phyloP scores from a whole-genome alignment of 2,113 vertebrate species.

The Notechis scutatus region DNA sequence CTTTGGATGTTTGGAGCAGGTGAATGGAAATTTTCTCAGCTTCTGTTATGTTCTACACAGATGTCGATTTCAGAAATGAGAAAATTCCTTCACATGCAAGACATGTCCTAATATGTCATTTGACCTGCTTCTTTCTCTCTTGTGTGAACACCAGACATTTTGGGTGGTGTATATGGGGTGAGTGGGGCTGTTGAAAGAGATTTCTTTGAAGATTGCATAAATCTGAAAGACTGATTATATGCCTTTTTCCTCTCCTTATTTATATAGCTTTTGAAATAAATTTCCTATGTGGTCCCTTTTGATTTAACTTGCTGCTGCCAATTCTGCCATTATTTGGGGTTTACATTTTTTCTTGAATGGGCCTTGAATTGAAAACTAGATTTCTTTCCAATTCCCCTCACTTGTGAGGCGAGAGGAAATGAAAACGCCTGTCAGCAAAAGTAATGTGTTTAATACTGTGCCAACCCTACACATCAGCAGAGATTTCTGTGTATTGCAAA shows the following conservation, averaged over 20 bases:
- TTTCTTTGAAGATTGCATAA: slow-evolving; percentile 10
- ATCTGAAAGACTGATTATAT: slow-evolving; percentile 26
- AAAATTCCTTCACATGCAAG: neutral
- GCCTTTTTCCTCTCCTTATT: slow-evolving; percentile 25
- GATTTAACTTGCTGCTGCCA: slow-evolving; percentile 54
- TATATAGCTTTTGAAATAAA: slow-evolving; percentile 41
- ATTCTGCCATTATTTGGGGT: slow-evolving; percentile 47
- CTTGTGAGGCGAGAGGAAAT: slow-evolving; percentile 62
- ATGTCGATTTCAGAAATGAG: neutral
- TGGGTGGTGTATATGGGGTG: neutral
- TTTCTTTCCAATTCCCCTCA: slow-evolving; percentile 65
- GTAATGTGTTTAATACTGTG: slow-evolving; percentile 78
- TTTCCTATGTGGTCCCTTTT: slow-evolving; percentile 52
- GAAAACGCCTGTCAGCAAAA: slow-evolving; percentile 76
- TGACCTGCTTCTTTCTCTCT: neutral
- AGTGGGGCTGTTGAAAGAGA: neutral
- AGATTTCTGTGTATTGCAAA: slow-evolving; percentile 71
- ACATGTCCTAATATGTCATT: neutral
- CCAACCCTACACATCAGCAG: slow-evolving; percentile 71
- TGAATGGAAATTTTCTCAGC: neutral
- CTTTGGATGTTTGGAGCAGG: neutral
- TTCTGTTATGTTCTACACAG: neutral
- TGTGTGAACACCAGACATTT: neutral
- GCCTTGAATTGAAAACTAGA: slow-evolving; percentile 60
- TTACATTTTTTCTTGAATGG: slow-evolving; percentile 66